A percentile compares a stretch with the other conserved stretches of the same genome.
phyloP scores from a whole-genome alignment of 1,140 invertebrate genomes.

The Cyclargus thomasi region DNA sequence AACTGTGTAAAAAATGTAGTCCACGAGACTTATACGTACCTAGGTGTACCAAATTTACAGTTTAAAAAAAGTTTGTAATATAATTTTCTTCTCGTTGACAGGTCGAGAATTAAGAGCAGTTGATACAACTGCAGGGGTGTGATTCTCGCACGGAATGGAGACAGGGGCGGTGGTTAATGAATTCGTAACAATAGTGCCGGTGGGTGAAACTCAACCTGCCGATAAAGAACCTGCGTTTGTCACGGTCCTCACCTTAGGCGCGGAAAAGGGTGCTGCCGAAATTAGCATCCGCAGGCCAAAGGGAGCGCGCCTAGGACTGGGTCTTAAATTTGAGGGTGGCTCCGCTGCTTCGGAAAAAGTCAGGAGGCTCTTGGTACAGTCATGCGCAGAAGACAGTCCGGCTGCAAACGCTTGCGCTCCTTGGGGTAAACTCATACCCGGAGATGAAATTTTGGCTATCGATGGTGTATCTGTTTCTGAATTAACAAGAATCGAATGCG shows the following conservation, averaged over 20 bases:
- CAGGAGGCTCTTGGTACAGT: constrained; percentile 88
- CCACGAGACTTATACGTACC: too few relatives aligned
- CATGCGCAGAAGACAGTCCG: constrained; percentile 90
- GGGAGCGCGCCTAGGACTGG: constrained; percentile 92
- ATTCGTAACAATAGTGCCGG: constrained; percentile 73
- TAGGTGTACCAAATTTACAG: too few relatives aligned
- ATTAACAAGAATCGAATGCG: constrained; percentile 91
- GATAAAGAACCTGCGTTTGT: constrained; percentile 60
- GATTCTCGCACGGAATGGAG: constrained; percentile 62
- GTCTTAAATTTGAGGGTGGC: constrained; percentile 93
- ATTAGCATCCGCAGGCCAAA: constrained; percentile 88
- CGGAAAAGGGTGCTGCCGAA: constrained; percentile 77
- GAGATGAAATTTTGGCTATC: constrained; percentile 92
- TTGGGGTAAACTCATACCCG: constrained; percentile 87
- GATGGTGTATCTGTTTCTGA: constrained; percentile 84
- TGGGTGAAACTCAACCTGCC: constrained; percentile 58
- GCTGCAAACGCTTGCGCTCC: constrained; percentile 85
- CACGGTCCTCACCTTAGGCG: constrained; percentile 68
- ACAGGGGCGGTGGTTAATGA: constrained; percentile 59
- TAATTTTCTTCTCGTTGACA: constrained; percentile 43
- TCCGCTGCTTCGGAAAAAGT: constrained; percentile 83
- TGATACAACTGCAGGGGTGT: constrained; percentile 43
- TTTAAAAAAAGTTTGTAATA: neutral
- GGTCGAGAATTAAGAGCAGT: constrained; percentile 45
- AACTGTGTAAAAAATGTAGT: too few relatives aligned